Evolutionary conservation across 30 jellyfish, hydroid and myxozoan species (phyloP).

Genomic region (Pelagia noctiluca): DNA sequence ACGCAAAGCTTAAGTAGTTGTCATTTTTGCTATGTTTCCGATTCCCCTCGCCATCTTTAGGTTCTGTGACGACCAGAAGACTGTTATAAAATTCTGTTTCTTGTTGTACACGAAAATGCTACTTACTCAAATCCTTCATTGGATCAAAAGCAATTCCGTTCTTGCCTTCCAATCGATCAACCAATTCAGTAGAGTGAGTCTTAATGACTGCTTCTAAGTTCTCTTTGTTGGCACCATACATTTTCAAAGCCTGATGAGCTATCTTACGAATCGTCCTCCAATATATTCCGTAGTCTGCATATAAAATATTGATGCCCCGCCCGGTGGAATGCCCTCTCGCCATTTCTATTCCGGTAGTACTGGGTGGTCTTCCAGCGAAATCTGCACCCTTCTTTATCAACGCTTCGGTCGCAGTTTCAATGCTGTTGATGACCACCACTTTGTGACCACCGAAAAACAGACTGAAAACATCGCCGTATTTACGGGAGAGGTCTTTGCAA

Average conservation of each 20-base stretch:
- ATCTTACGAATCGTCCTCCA: slow-evolving; percentile 74
- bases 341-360: no score
- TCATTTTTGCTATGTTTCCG: no score
- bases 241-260: slow-evolving; percentile 76
- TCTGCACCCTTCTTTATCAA: slow-evolving; percentile 61
- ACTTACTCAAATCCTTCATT: slow-evolving; percentile 74
- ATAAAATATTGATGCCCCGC: slow-evolving; percentile 65
- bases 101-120: neutral
- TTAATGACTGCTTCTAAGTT: slow-evolving; percentile 38
- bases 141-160: slow-evolving; percentile 61
- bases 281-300: slow-evolving; percentile 75
- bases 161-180: slow-evolving; percentile 31
- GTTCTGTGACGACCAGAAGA: neutral
- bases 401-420: slow-evolving; percentile 46
- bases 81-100: neutral
- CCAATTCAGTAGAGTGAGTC: slow-evolving; percentile 45
- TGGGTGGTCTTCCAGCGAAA: slow-evolving; percentile 85
- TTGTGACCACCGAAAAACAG: slow-evolving; percentile 54
- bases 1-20: no score
- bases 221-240: slow-evolving; percentile 78
- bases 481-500: slow-evolving; percentile 6
- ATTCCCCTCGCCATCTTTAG: no score
- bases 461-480: slow-evolving; percentile 51
- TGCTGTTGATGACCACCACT: slow-evolving; percentile 38
- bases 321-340: slow-evolving; percentile 61